These are phyloP conservation scores for Geotrupes spiniger DNA, from an alignment of 2,888 invertebrate genomes.

Conservation along the genomic window DNA sequence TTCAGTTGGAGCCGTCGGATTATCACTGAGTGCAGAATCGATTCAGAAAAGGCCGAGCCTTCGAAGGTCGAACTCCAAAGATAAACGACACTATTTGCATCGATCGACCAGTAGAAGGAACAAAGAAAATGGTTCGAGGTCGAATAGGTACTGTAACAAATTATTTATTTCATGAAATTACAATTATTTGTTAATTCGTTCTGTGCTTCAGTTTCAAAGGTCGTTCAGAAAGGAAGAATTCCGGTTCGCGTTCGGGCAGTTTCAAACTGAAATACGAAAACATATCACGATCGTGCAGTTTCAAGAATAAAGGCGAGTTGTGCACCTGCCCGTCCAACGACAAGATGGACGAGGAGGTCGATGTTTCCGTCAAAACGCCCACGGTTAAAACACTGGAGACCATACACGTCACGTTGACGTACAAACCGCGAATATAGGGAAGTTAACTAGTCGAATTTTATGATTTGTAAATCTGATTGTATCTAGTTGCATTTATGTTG, in stretches of 20 bases:
- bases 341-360: constrained; percentile 22
- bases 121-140: constrained; percentile 56
- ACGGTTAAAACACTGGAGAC: constrained; percentile 44
- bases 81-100: constrained; percentile 54
- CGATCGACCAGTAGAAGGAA: constrained; percentile 57
- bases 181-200: neutral
- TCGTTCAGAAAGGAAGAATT: constrained; percentile 41
- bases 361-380: constrained; percentile 21
- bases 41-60: constrained; percentile 59
- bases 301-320: constrained; percentile 46
- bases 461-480: too few relatives aligned
- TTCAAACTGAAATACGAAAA: constrained; percentile 48
- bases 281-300: constrained; percentile 47
- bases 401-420: constrained; percentile 49
- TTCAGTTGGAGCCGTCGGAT: constrained; percentile 58
- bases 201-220: constrained; percentile 42
- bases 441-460: too few relatives aligned
- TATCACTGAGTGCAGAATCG: constrained; percentile 63
- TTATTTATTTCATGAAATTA: neutral
- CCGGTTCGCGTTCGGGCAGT: constrained; percentile 43
- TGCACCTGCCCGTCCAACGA: constrained; percentile 43
- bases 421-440: constrained; percentile 46
- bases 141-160: constrained; percentile 41
- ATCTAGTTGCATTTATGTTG: too few relatives aligned
- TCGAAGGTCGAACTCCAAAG: constrained; percentile 57